Conservation (phyloP, 2,888 invertebrate genomes). For the Tetranychus truncatus region DNA sequence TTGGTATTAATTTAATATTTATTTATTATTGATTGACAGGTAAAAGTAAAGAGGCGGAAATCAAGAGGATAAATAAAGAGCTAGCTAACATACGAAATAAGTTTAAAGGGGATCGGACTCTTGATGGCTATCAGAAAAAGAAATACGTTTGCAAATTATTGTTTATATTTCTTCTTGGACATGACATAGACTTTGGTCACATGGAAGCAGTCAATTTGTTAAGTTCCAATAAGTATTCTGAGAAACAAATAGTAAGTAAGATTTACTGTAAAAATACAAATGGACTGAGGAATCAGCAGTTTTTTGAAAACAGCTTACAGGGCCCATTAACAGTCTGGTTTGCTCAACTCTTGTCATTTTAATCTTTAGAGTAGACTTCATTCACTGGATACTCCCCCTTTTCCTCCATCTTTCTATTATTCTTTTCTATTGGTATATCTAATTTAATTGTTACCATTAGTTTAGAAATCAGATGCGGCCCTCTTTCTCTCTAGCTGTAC, state of each 20-base stretch:
- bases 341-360: not conserved
- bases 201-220: conserved; percentile 99
- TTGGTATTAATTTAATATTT: not conserved
- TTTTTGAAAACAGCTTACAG: not conserved
- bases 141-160: conserved; percentile 99
- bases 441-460: not conserved
- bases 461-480: not conserved
- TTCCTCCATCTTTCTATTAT: too few species aligned
- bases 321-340: conserved; percentile 14
- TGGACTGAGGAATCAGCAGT: not conserved
- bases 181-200: conserved; percentile 99
- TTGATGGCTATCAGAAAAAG: conserved; percentile 99
- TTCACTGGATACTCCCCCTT: not conserved
- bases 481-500: not conserved
- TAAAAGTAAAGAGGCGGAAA: conserved; percentile 98
- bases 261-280: too few species aligned
- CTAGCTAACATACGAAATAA: conserved; percentile 96
- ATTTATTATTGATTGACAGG: conserved; percentile 39
- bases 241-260: conserved; percentile 72
- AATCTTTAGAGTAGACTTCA: conserved; percentile 14
- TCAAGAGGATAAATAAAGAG: conserved; percentile 98
- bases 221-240: conserved; percentile 98
- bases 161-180: conserved; percentile 96
- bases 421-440: not conserved
- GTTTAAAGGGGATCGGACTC: conserved; percentile 97